phyloP scores from a whole-genome alignment of 2,797 vertebrate species.

The Cyprinella venusta region DNA sequence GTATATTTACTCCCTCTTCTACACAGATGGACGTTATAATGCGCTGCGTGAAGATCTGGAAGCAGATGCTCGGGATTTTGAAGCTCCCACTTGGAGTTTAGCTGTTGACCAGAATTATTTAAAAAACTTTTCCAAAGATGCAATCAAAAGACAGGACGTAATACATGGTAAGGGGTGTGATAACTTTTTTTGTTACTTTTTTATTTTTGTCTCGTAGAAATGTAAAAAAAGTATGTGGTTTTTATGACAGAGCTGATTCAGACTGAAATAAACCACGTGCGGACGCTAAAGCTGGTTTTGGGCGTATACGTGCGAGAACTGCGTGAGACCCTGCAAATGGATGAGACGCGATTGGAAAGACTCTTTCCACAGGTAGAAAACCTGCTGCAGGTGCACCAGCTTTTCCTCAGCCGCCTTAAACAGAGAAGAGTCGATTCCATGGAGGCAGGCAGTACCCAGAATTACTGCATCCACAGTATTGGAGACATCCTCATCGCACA shows the following conservation, averaged over 20 bases:
- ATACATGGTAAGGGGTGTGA: conserved; percentile 83
- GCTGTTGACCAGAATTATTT: conserved; percentile 83
- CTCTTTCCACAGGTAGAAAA: conserved; percentile 81
- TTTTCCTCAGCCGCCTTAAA: conserved; percentile 85
- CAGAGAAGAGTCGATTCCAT: conserved; percentile 75
- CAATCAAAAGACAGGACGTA: conserved; percentile 89
- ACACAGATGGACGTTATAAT: conserved; percentile 80
- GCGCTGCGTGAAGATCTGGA: conserved; percentile 82
- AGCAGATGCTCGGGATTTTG: conserved; percentile 83
- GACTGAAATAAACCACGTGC: conserved; percentile 92
- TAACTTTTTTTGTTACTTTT: not conserved
- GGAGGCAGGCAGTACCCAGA: conserved; percentile 80
- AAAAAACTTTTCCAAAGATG: conserved; percentile 81
- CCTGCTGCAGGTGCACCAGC: conserved; percentile 81
- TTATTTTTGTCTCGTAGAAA: not conserved
- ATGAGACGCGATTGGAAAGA: conserved; percentile 71
- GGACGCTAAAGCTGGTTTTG: conserved; percentile 89
- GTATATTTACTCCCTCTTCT: conserved; percentile 8
- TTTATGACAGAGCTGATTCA: conserved; percentile 86
- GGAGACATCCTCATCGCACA: conserved; percentile 87
- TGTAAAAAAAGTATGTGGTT: not conserved
- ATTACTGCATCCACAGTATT: conserved; percentile 84
- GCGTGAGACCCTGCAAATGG: conserved; percentile 80
- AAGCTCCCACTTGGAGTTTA: conserved; percentile 90
- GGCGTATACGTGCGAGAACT: conserved; percentile 85